Evolutionary conservation across 2,797 vertebrate genomes (phyloP), one percentile per base, ranked within the genome.

Genomic region (Neosilurus mollespiculum): DNA sequence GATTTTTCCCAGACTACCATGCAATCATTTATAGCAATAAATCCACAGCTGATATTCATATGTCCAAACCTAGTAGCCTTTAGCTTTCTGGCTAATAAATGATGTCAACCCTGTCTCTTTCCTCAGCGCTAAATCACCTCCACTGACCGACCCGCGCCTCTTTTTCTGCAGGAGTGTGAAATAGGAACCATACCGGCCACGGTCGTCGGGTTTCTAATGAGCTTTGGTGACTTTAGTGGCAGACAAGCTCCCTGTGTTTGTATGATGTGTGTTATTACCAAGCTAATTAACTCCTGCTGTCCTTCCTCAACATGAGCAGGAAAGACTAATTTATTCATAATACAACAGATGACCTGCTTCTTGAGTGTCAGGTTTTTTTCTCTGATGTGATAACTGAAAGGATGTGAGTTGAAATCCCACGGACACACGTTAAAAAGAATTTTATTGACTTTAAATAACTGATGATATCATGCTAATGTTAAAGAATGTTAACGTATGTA

Each of bases 261-360:
- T 89, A 89, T 92, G 91, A 93, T 90, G 76, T 49, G 61, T 89
- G 85, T 89, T 93, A 93, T 90, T 92, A 90, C 86, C 81, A 70
- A 88, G 76, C 88, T 93, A 94, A 94, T 93, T 90, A 87, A 88
- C 92, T 92, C 92, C 92, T 91, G 90, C 70, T 84, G 84, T 49
- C 59, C 61, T 9, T 22, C 10, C 72, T 56, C 69, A 5, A 30
- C 22, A 61, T 22, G 49, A 76, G 8, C 70, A 24, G 59, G 84
- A 84, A 82, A 49, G 71, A 16, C 30, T 54, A 26, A 22, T 62
- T 54, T 79, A 53, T 56, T 43, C 54, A 34, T 53, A 61, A 16
- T 24, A 20, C 75, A 49, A 43, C 58, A 62, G 20, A 78, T 24
- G 58, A 24, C 58, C 37, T 24, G 37, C 76, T 64, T 78, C 58